phyloP scores from a whole-genome alignment of 2,113 vertebrate species.

The Oryzias curvinotus region DNA sequence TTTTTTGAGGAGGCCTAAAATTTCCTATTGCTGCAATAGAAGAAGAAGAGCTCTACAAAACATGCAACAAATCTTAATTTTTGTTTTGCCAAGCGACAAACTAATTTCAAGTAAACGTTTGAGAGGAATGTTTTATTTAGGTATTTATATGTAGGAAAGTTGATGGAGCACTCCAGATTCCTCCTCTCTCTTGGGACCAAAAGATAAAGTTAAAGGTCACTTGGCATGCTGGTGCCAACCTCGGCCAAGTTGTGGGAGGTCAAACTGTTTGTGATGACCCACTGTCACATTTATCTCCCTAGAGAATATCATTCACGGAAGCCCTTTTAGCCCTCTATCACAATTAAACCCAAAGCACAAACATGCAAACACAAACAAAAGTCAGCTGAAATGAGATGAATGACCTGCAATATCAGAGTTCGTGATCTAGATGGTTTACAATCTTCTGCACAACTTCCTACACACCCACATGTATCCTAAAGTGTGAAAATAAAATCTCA shows the following conservation, averaged over 20 bases:
- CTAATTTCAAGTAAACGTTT: neutral
- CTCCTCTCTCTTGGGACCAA: conserved; percentile 34
- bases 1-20: conserved; percentile 19
- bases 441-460: neutral
- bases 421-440: neutral
- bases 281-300: conserved; percentile 46
- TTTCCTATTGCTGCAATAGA: conserved; percentile 26
- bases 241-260: conserved; percentile 64
- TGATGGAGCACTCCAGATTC: neutral
- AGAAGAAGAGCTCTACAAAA: conserved; percentile 15
- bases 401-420: neutral
- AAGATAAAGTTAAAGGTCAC: conserved; percentile 67
- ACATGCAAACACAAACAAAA: neutral
- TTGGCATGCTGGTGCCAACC: conserved; percentile 33
- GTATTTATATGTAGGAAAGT: neutral
- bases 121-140: conserved; percentile 2
- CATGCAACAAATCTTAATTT: conserved; percentile 21
- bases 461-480: neutral
- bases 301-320: neutral
- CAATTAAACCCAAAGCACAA: neutral
- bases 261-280: conserved; percentile 53
- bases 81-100: neutral
- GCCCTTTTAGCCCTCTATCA: neutral
- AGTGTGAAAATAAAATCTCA: conserved; percentile 9
- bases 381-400: neutral